Conservation (phyloP, 2,888 invertebrate genomes). For the Cistogaster globosa region DNA sequence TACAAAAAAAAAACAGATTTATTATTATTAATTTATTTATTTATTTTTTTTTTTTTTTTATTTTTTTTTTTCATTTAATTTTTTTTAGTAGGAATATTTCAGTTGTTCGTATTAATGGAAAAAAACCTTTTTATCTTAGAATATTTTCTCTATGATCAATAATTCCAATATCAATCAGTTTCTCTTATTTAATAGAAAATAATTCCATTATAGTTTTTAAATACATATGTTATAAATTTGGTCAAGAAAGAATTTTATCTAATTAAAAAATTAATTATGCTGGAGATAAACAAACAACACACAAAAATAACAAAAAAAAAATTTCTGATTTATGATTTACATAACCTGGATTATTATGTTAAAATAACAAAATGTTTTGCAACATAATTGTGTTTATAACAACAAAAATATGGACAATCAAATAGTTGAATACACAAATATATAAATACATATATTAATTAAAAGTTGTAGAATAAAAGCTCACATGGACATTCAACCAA, state of each 20-base stretch:
- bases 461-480: conserved; percentile 30
- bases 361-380: conserved; percentile 41
- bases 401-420: conserved; percentile 13
- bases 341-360: conserved; percentile 48
- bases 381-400: conserved; percentile 47
- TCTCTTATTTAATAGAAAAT: no score
- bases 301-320: neutral
- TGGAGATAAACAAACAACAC: neutral
- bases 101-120: no score
- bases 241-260: neutral
- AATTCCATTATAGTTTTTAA: no score
- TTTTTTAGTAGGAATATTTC: no score
- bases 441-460: conserved; percentile 12
- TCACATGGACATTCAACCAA: neutral
- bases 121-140: no score
- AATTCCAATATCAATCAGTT: no score
- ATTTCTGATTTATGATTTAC: conserved; percentile 29
- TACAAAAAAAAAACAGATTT: no score
- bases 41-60: no score
- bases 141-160: no score
- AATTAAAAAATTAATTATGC: conserved; percentile 30
- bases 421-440: no score
- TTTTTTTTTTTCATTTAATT: no score
- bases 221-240: neutral
- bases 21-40: no score